Evolutionary conservation across 2,113 vertebrate species (phyloP).

Genomic region (Osmerus mordax): DNA sequence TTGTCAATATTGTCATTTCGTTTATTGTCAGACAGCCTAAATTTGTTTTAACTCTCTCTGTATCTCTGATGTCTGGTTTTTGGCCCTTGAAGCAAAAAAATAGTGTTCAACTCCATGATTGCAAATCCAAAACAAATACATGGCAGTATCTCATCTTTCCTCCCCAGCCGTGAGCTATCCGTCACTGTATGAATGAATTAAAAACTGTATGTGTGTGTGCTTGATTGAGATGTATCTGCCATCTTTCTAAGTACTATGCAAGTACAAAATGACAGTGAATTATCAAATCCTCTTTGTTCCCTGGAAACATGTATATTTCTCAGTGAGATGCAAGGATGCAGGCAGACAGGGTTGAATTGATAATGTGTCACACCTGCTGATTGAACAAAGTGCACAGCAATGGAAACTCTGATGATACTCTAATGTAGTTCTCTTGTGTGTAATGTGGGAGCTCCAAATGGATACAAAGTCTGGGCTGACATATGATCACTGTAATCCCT

Average conservation of each 20-base stretch:
- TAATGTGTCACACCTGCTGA: conserved; percentile 52
- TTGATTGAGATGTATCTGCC: conserved; percentile 56
- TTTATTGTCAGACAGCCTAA: conserved; percentile 20
- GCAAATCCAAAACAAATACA: background rate
- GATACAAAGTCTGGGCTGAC: conserved; percentile 17
- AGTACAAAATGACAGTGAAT: conserved; percentile 73
- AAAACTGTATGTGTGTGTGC: conserved; percentile 40
- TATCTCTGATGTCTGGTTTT: background rate
- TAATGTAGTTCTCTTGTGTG: conserved; percentile 24
- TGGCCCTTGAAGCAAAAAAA: too few relatives aligned
- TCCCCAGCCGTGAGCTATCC: conserved; percentile 48
- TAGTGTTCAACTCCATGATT: background rate
- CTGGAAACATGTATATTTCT: conserved; percentile 72
- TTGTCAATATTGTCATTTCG: conserved; percentile 40
- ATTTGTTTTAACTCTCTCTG: background rate
- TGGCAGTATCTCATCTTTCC: background rate
- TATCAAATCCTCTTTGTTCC: conserved; percentile 67
- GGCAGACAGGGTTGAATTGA: conserved; percentile 60
- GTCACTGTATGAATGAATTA: conserved; percentile 61
- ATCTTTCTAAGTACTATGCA: conserved; percentile 80
- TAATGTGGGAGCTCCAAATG: conserved; percentile 25
- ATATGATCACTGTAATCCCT: conserved; percentile 15
- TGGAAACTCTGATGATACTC: conserved; percentile 11
- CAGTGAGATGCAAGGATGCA: conserved; percentile 52
- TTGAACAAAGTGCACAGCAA: conserved; percentile 1